Evolutionary conservation across 2,888 invertebrate species (phyloP).

Genomic region (Hemaris fuciformis): DNA sequence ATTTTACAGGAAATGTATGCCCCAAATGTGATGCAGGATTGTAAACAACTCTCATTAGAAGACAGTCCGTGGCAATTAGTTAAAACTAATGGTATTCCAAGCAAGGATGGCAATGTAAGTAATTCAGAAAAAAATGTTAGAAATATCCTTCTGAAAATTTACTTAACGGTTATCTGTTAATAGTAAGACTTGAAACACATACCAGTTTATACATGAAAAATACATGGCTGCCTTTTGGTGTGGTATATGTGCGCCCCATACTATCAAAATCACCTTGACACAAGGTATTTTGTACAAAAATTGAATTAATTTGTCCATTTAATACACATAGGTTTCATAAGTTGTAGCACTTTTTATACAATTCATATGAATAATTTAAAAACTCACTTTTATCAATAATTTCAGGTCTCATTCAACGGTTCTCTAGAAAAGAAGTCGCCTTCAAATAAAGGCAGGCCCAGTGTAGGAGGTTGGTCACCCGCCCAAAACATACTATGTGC

Average conservation of each 20-base stretch:
- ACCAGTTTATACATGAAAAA: no score
- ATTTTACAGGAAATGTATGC: background rate
- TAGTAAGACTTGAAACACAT: no score
- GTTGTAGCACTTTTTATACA: no score
- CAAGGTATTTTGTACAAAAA: no score
- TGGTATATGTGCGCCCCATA: no score
- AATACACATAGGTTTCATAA: no score
- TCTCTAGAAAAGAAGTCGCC: slow-evolving; percentile 43
- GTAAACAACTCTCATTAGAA: background rate
- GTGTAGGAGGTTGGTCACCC: slow-evolving; percentile 68
- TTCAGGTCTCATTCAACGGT: slow-evolving; percentile 62
- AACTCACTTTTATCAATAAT: slow-evolving; percentile 18
- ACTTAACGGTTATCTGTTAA: background rate
- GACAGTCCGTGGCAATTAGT: no score
- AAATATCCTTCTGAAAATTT: background rate
- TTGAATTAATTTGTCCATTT: no score
- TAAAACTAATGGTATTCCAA: slow-evolving; percentile 37
- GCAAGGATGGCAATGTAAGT: slow-evolving; percentile 59
- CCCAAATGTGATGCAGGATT: background rate
- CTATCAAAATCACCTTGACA: no score
- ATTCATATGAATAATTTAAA: no score
- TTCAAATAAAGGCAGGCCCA: slow-evolving; percentile 43
- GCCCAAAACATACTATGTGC: slow-evolving; percentile 66
- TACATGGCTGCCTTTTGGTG: no score
- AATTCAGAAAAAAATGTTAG: background rate